Percentiles rank a stretch among this genome's conserved stretches.
phyloP scores from a whole-genome alignment of 2,797 vertebrate species.

The Dicrostonyx torquatus region DNA sequence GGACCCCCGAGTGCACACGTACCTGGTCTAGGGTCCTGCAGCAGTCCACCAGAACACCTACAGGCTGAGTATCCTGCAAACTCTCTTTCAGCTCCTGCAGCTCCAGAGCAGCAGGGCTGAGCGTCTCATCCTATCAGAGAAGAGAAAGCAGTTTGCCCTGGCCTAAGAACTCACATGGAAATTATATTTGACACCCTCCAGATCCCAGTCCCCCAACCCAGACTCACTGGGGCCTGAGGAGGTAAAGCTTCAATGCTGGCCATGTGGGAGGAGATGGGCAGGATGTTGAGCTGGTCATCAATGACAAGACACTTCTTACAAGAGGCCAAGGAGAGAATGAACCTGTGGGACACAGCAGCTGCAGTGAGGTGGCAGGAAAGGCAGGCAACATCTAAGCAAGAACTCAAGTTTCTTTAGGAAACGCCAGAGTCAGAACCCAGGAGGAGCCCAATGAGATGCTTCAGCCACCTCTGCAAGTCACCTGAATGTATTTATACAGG shows the following conservation, averaged over 20 bases:
- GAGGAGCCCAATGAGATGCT: not conserved
- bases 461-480: not conserved
- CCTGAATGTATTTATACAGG: not conserved
- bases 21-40: slow-evolving; percentile 98
- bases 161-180: accelerated
- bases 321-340: slow-evolving; percentile 95
- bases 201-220: not conserved
- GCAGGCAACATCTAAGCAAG: not conserved
- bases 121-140: slow-evolving; percentile 87
- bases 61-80: slow-evolving; percentile 96
- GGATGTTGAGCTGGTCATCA: slow-evolving; percentile 96
- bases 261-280: slow-evolving; percentile 95
- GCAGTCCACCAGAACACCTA: slow-evolving; percentile 95
- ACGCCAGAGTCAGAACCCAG: not conserved
- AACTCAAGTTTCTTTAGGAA: slow-evolving; percentile 7
- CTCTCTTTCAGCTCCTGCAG: slow-evolving; percentile 94
- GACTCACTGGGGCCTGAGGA: slow-evolving; percentile 91
- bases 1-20: not conserved
- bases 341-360: slow-evolving; percentile 86
- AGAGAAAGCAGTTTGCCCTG: not conserved
- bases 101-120: slow-evolving; percentile 91
- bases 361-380: not conserved
- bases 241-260: slow-evolving; percentile 93
- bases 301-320: slow-evolving; percentile 97
- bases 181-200: not conserved